phyloP scores from a whole-genome alignment of 1,140 invertebrate genomes.

The Apis florea region DNA sequence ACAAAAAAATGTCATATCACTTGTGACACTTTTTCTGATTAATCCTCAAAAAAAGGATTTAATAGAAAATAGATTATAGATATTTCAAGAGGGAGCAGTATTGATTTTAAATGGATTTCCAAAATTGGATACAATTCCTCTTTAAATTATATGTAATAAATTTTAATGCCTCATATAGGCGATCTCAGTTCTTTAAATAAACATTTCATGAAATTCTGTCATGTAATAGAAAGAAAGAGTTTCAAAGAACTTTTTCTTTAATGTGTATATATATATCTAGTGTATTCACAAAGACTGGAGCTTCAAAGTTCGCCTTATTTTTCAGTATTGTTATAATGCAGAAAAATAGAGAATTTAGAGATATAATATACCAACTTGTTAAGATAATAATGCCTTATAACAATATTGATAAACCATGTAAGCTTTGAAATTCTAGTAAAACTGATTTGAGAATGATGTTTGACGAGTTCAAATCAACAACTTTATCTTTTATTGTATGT shows the following conservation, averaged over 20 bases:
- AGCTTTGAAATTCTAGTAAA: constrained; percentile 46
- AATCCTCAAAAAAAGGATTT: constrained; percentile 31
- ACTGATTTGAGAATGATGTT: constrained; percentile 42
- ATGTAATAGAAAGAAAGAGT: constrained; percentile 30
- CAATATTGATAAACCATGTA: constrained; percentile 29
- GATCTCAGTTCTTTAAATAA: constrained; percentile 42
- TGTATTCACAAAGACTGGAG: constrained; percentile 29
- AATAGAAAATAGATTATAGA: constrained; percentile 4
- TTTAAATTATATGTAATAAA: constrained; percentile 35
- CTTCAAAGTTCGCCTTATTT: constrained; percentile 21
- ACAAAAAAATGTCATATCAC: constrained; percentile 50
- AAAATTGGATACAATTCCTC: constrained; percentile 40
- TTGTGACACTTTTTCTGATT: constrained; percentile 37
- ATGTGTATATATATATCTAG: constrained; percentile 38
- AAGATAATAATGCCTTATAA: constrained; percentile 12
- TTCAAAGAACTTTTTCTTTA: constrained; percentile 48
- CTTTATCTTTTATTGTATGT: constrained; percentile 38
- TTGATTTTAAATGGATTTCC: constrained; percentile 32
- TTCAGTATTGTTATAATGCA: constrained; percentile 34
- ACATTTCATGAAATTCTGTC: constrained; percentile 40
- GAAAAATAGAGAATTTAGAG: constrained; percentile 8
- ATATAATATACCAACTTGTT: constrained; percentile 22
- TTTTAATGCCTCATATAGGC: constrained; percentile 30
- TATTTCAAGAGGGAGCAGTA: constrained; percentile 24
- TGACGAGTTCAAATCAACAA: constrained; percentile 49